Base-by-base conservation (phyloP, 2,797 vertebrate species). In the Zenarchopterus dispar region DNA sequence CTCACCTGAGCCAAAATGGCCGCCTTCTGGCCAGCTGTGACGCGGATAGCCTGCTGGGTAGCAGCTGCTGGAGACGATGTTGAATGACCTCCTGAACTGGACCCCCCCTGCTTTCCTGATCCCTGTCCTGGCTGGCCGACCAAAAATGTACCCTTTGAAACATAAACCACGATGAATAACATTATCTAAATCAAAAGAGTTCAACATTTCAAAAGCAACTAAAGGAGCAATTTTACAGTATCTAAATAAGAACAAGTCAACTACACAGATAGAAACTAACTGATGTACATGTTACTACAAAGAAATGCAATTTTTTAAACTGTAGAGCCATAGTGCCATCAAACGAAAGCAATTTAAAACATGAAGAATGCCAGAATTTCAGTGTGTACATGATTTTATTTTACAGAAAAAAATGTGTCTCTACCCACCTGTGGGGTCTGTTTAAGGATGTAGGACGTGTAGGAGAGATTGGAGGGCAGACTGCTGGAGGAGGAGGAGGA, bases 391-490 rank as follows among this genome's bases (percentile, higher is more conserved):
- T n/a, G 19, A 4, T n/a, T 54, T 56, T 45, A 11, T 4, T 47
- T 10, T 4, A 39, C 3, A 28, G 13, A 3, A 50, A 61, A 0
- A 41, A 52, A 5, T 33, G 39, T 15, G 33, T 44, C 42, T 67
- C 24, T 56, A 80, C 55, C 75, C 73, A 99, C 98, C 96, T 99
- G 98, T 52, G 98, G 97, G 2, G 98, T 99, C 81, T 99, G 98
- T 89, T 99, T 99, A 57, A 99, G 94, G 89, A 99, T 98, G 67
- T 99, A 99, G 24, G 98, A 99, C 0, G 97, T 99, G 81, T 97
- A 99, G 19, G 97, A 96, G 77, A 99, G 95, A 88, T 98, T 97
- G 74, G 96, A 96, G 55, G 96, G 95, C 65, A 97, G 85, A 72
- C 94, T 95, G 87, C 92, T 91, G 17, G 94, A 89, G 36, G 36